Percentiles rank a stretch among this genome's conserved stretches.
phyloP scores from a whole-genome alignment of 2,888 invertebrate genomes.

The Nomada fabriciana region DNA sequence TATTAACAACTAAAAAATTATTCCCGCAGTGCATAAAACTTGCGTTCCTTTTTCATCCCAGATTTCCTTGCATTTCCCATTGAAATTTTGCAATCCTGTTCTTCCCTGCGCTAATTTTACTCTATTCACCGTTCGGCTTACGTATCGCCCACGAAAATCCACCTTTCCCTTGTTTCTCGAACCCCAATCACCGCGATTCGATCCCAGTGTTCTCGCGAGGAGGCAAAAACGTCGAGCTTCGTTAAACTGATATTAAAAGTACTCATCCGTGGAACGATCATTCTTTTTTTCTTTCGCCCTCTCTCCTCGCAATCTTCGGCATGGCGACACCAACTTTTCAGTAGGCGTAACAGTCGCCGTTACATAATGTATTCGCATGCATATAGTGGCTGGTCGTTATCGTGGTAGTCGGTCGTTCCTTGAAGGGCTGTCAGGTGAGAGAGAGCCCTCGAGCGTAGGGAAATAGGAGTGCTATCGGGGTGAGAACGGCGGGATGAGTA shows the following conservation, averaged over 20 bases:
- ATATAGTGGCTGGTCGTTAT: slow-evolving; percentile 75
- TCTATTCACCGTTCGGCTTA: background rate
- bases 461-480: slow-evolving; percentile 77
- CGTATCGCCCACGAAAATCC: background rate
- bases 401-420: slow-evolving; percentile 70
- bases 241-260: slow-evolving; percentile 33
- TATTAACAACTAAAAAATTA: no score
- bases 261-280: slow-evolving; percentile 11
- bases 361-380: slow-evolving; percentile 67
- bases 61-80: no score
- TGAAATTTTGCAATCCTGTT: no score
- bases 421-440: slow-evolving; percentile 74
- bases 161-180: background rate
- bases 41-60: no score
- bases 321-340: slow-evolving; percentile 32
- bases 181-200: background rate
- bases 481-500: slow-evolving; percentile 65
- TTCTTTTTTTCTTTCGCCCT: background rate
- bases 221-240: background rate
- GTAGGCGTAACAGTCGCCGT: slow-evolving; percentile 58
- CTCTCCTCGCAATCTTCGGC: slow-evolving; percentile 32
- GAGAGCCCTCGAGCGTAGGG: slow-evolving; percentile 73
- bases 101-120: background rate
- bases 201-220: background rate
- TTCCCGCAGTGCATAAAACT: no score